Conservation (phyloP, 2,113 vertebrate genomes). For the Caloenas nicobarica region DNA sequence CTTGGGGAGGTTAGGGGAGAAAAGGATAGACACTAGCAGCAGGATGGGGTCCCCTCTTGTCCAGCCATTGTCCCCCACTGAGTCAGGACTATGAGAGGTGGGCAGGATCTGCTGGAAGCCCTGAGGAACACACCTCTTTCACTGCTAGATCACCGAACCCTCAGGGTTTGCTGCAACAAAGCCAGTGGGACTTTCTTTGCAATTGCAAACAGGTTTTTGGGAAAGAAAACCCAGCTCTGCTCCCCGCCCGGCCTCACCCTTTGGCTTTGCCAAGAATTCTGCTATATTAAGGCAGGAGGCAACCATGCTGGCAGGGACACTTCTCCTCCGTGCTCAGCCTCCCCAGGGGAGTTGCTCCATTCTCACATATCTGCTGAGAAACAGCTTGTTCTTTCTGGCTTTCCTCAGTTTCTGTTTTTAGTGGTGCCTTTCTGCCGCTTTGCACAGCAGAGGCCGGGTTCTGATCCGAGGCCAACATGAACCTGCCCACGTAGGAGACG, state of each 20-base stretch:
- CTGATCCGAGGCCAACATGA: not conserved
- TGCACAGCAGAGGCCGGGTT: not conserved
- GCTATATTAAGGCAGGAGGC: constrained; percentile 29
- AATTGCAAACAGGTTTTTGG: not conserved
- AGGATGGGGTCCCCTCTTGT: not conserved
- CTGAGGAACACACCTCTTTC: not conserved
- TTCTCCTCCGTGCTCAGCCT: not conserved
- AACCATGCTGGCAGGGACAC: constrained; percentile 4
- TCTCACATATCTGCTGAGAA: constrained; percentile 38
- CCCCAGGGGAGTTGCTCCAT: constrained; percentile 40
- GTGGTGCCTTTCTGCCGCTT: not conserved
- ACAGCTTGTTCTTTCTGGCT: constrained; percentile 38
- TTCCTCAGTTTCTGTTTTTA: constrained; percentile 50
- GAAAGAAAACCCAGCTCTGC: not conserved
- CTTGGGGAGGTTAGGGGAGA: not conserved
- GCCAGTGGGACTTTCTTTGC: not conserved
- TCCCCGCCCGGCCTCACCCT: not conserved
- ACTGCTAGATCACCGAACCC: not conserved
- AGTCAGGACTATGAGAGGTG: not conserved
- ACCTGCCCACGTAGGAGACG: not conserved
- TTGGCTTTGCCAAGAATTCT: constrained; percentile 21
- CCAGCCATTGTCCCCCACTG: not conserved
- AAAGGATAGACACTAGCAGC: not conserved
- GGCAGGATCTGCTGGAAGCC: not conserved
- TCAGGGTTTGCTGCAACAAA: fast-evolving